Base-by-base conservation (phyloP, 1,140 invertebrate genomes). In the Piezodorus guildinii region DNA sequence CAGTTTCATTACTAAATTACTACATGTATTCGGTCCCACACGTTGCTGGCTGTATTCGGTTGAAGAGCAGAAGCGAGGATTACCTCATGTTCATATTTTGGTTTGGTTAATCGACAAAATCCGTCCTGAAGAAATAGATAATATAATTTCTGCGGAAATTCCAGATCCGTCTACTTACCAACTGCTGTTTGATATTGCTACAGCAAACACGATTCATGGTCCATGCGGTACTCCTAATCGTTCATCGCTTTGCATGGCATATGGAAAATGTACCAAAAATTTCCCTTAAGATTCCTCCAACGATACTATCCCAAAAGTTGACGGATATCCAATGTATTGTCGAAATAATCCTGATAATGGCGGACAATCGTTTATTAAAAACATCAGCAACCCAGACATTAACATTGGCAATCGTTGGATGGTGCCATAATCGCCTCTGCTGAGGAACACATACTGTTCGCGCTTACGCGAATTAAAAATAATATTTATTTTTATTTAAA, bases 81-180 rank as follows among this genome's bases (percentile, higher is more conserved):
- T 79, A 17, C 75, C 70, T 45, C 71, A 72, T 68, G 67, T 61
- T 21, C 74, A 80, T 69, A 73, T 77, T 59, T 77, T 71, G 73
- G 73, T 66, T 67, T 71, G 27, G 69, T 75, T 49, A 74, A 79
- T 70, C 77, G 71, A 67, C 76, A 78, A 69, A 78, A 79, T 74
- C 51, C 68, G 72, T 15, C 78, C 81, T 73, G 72, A 71, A 16
- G 77, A 79, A 67, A 77, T 80, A 64, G 78, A 81, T 73, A 63
- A 72, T 34, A 68, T 80, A 8, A 77, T 81, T 66, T 77, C 65
- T 60, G 79, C 78, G 1, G 78, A 82, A 75, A 75, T 83, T 65
- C 78, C 81, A 46, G 73, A 81, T 76, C 49, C 52, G 52, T 43
- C 68, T 51, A 69, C 34, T 56, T 74, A 81, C 72, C 74, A 70